Evolutionary conservation across 1,140 invertebrate species (phyloP).

Genomic region (Eupristina koningsbergeri): DNA sequence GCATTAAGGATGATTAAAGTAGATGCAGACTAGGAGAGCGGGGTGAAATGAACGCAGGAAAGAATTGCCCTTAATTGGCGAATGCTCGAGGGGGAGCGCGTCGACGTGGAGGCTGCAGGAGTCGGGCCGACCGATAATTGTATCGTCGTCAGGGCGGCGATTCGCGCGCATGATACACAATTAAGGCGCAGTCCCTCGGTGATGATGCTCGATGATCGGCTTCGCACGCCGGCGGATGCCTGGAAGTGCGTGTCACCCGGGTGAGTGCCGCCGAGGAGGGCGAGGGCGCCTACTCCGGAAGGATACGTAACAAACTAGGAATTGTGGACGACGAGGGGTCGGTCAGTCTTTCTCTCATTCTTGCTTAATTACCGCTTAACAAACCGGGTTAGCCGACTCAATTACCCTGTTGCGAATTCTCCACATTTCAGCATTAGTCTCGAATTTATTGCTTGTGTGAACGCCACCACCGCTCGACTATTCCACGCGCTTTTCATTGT

Average conservation of each 20-base stretch:
- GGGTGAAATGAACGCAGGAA: constrained; percentile 34
- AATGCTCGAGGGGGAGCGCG: constrained; percentile 51
- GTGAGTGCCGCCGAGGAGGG: neutral
- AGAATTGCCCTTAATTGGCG: constrained; percentile 62
- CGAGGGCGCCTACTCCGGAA: neutral
- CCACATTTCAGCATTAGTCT: constrained; percentile 18
- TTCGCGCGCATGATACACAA: constrained; percentile 52
- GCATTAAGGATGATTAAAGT: neutral
- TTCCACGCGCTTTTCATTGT: too few relatives aligned
- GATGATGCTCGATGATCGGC: constrained; percentile 29
- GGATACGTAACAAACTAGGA: neutral
- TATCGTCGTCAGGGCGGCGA: neutral
- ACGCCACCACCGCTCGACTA: neutral
- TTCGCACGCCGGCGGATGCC: neutral
- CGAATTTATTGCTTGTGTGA: constrained; percentile 14
- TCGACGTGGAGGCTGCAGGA: neutral
- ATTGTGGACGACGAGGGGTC: neutral
- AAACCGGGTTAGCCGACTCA: neutral
- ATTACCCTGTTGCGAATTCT: constrained; percentile 10
- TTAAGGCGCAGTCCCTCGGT: constrained; percentile 54
- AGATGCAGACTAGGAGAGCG: neutral
- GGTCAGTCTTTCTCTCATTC: constrained; percentile 25
- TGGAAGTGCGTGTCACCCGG: neutral
- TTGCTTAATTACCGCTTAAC: neutral
- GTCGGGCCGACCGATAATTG: neutral